phyloP scores from a whole-genome alignment of 2,888 invertebrate genomes.

The Spodoptera exigua region DNA sequence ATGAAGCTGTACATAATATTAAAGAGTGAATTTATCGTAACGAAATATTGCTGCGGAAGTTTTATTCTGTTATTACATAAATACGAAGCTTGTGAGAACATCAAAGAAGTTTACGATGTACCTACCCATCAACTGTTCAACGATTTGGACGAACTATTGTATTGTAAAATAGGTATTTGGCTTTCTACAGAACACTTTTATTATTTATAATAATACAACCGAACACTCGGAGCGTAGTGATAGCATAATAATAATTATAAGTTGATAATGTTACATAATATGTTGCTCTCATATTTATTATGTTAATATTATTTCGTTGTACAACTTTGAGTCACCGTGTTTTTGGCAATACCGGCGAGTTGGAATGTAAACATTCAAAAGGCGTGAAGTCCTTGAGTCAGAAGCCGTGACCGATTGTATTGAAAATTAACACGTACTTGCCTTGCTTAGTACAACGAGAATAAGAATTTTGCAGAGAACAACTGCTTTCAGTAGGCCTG shows the following conservation, averaged over 20 bases:
- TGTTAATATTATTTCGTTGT: constrained; percentile 30
- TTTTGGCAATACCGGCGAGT: constrained; percentile 65
- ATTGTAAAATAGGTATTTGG: no score
- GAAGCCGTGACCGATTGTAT: constrained; percentile 75
- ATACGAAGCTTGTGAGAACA: no score
- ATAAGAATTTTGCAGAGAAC: constrained; percentile 62
- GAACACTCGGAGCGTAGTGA: neutral
- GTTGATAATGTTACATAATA: constrained; percentile 4
- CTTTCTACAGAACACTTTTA: no score
- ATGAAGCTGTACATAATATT: no score
- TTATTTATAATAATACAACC: no score
- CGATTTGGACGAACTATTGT: no score
- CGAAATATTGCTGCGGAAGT: no score
- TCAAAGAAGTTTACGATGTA: no score
- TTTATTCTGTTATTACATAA: no score
- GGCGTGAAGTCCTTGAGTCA: constrained; percentile 77
- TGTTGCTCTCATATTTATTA: constrained; percentile 14
- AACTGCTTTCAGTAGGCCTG: constrained; percentile 9
- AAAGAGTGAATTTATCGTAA: no score
- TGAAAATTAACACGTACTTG: constrained; percentile 75
- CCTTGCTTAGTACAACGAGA: constrained; percentile 66
- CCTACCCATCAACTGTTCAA: no score
- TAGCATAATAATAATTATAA: neutral
- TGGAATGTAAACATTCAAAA: constrained; percentile 79
- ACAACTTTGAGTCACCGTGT: constrained; percentile 64